Base-by-base conservation (phyloP, 2,797 vertebrate species). In the Scleropages formosus region DNA sequence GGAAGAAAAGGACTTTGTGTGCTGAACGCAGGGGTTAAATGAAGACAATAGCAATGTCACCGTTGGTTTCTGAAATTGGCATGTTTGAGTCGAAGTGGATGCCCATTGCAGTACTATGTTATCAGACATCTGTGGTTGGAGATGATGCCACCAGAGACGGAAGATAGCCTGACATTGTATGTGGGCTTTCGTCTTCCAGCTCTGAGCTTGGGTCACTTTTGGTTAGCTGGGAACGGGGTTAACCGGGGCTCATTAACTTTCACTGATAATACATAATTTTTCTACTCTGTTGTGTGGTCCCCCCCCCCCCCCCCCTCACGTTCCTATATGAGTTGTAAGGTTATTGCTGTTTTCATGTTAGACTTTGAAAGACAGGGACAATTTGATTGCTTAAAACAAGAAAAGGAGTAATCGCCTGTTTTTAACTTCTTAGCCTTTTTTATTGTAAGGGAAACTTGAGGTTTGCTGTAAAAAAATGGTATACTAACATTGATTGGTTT, bases 181-280 rank as follows among this genome's bases (percentile, higher is more conserved):
- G 78, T 75, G 66, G 53, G 79, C 73, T 76, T 80, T 61, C 20
- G 24, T 61, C 70, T 72, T 20, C 56, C 51, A 27, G 58, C 56
- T 78, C 67, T 60, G 68, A 46, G 73, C 49, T 27, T 69, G 22
- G 11, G 31, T 12, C 65, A 51, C 61, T n/a, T 60, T 70, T 77
- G 61, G 18, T 8, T 26, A 12, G 66, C 63, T 77, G 53, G 58
- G 46, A 27, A 72, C n/a, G n/a, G 74, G 71, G 58, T 67, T 27
- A 73, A 75, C 68, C 63, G 31, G 77, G 56, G 72, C 83, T 77
- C 75, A 71, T 80, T 74, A 78, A 67, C 39, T 15, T 71, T 67
- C 77, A 76, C 67, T 68, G 59, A 62, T 51, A 67, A 61, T 65
- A 58, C 72, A 65, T 81, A 49, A 7, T 73, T 61, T 56, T 60